Evolutionary conservation across 2,113 vertebrate genomes (phyloP), one percentile per base, ranked within the genome.

Genomic region (Chrysemys picta): DNA sequence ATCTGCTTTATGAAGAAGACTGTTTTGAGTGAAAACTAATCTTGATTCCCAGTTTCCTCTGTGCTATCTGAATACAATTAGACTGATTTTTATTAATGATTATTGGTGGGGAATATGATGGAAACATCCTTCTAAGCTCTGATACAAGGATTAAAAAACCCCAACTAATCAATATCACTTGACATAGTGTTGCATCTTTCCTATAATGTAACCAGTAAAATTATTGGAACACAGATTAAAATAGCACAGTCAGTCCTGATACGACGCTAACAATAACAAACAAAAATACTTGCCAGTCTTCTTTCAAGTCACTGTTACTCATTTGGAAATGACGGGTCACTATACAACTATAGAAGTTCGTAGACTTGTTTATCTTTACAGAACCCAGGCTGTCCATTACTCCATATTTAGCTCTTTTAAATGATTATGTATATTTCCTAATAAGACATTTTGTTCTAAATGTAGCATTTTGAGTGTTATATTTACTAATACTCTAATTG

Each of bases 371-470:
- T 82, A 65, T 10, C 79, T 47, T 49, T 31, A 31, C n/a, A 85
- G 85, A 89, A 42, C 49, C 62, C n/a, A 85, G 29, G n/a, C 50
- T 92, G 82, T 89, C 82, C 65, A 16, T 35, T 50, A 78, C 19
- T 57, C 35, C 24, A 3, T 45, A 54, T 59, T 91, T 82, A 79
- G 6, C 0, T 0, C 11, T 38, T n/a, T 89, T 94, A 25, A 17
- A 0, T 0, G 75, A 13, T 45, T 4, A 4, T 52, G 29, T 59
- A n/a, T 83, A 80, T 25, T 87, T 92, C 91, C 88, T 82, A 65
- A 81, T 2, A 5, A 81, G 35, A 29, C n/a, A 82, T 53, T 95
- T 83, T 82, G 79, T 94, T 94, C 91, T 79, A 87, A 94, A 65
- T 56, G 53, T 13, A 92, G 50, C 87, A 94, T 82, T 69, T 59